Evolutionary conservation across 2,113 vertebrate species (phyloP), one percentile per base, ranked within the genome.

Genomic region (Microcebus lehilahytsara): DNA sequence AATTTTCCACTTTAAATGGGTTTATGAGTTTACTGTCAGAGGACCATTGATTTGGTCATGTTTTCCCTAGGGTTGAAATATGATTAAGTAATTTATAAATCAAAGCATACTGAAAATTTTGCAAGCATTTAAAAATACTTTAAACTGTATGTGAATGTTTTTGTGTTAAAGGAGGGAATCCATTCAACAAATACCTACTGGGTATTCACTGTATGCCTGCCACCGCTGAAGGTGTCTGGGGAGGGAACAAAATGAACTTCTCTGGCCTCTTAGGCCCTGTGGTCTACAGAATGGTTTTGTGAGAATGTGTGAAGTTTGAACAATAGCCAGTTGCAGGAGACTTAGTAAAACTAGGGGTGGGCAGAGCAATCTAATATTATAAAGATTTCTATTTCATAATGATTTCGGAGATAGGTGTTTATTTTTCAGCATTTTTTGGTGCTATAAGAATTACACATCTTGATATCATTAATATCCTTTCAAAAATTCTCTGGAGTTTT

Each of bases 11-110:
- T 95, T 93, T 67, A 66, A 81, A 40, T 42, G 58, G 58, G 37
- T 71, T 77, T 94, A 8, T 85, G 71, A 71, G 32, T 86, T 78
- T 96, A 53, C 56, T 91, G 11, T 66, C 60, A 23, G 40, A 64
- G 30, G 96, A 77, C 13, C 46, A 89, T 7, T 49, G 64, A 49
- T 42, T 42, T 42, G 42, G 17, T 93, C 49, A 87, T 42, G 32
- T 75, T 93, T 95, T 85, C 75, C 78, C 66, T 75, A 88, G 49
- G 94, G 72, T 51, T 7, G 83, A 96, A 89, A 58, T 95, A 78
- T 37, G 58, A 49, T 81, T 91, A 96, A 83, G 22, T 94, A 64
- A 62, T 49, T 88, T 49, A 62, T 81, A 91, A 96, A 51, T 80
- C n/a, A 89, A 83, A 95, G 8, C 60, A 74, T 71, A n/a, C n/a